phyloP scores from a whole-genome alignment of 2,888 invertebrate species.

The Papilio elwesi region DNA sequence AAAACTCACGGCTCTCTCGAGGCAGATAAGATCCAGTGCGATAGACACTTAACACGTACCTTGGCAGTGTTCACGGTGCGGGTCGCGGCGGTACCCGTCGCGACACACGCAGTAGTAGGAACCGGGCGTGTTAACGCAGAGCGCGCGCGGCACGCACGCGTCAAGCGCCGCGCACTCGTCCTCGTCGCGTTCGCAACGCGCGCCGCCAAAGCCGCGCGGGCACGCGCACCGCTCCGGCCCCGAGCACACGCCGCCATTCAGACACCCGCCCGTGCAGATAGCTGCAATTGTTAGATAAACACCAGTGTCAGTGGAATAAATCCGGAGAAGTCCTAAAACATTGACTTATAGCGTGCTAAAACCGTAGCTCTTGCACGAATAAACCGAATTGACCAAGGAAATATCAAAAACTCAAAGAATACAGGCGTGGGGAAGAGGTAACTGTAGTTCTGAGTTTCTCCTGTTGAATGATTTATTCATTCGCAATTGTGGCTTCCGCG shows the following conservation, averaged over 20 bases:
- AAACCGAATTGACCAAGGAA: no score
- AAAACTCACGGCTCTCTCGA: no score
- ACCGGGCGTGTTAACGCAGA: slow-evolving; percentile 94
- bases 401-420: no score
- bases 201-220: slow-evolving; percentile 91
- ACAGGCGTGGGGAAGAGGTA: no score
- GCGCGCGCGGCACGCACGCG: slow-evolving; percentile 90
- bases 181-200: slow-evolving; percentile 93
- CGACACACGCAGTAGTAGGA: slow-evolving; percentile 95
- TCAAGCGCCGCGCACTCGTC: slow-evolving; percentile 90
- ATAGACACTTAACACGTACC: slow-evolving; percentile 63
- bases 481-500: no score
- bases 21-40: no score
- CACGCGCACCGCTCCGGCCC: slow-evolving; percentile 91
- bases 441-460: no score
- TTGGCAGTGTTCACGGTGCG: slow-evolving; percentile 86
- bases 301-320: no score
- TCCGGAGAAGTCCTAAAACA: no score
- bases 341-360: no score
- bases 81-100: slow-evolving; percentile 87
- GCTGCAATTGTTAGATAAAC: slow-evolving; percentile 80
- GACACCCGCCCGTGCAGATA: slow-evolving; percentile 90
- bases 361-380: no score
- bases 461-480: no score
- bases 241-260: slow-evolving; percentile 92